These are phyloP conservation scores for Hippocampus zosterae DNA, from an alignment of 2,113 vertebrate species.

Conservation along the genomic window DNA sequence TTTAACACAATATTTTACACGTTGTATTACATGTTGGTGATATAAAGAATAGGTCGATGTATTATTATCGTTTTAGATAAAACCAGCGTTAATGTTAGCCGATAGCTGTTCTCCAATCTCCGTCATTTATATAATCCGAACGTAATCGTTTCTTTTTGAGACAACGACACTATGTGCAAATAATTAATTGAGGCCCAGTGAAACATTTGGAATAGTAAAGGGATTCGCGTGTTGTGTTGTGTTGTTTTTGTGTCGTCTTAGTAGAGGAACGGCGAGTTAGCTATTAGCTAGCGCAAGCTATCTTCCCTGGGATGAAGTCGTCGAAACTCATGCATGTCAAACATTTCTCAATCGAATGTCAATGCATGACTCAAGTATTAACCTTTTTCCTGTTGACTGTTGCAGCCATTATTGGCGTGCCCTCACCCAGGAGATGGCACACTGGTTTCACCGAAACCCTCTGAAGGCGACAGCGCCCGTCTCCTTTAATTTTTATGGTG, in stretches of 20 bases:
- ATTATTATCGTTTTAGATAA: background rate
- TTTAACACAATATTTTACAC: background rate
- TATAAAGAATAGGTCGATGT: background rate
- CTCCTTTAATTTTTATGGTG: conserved; percentile 89
- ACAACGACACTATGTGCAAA: background rate
- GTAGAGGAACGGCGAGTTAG: background rate
- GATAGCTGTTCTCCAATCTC: conserved; percentile 21
- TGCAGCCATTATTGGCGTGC: conserved; percentile 25
- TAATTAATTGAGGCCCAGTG: background rate
- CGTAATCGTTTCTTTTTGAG: conserved; percentile 7
- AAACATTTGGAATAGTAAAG: background rate
- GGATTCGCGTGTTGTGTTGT: background rate
- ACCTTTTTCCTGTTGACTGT: background rate
- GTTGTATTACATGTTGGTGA: background rate
- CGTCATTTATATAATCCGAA: conserved; percentile 40
- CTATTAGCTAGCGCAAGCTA: background rate
- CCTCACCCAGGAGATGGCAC: conserved; percentile 79
- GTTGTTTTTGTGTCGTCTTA: background rate
- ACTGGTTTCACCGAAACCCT: conserved; percentile 98
- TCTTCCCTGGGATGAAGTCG: background rate
- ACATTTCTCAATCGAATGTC: background rate
- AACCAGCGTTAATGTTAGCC: conserved; percentile 29
- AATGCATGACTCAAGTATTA: background rate
- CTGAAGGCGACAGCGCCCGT: conserved; percentile 93
- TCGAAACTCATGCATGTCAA: background rate